Base-by-base conservation (phyloP, 2,888 invertebrate genomes). In the Hipparchia sbordonii region DNA sequence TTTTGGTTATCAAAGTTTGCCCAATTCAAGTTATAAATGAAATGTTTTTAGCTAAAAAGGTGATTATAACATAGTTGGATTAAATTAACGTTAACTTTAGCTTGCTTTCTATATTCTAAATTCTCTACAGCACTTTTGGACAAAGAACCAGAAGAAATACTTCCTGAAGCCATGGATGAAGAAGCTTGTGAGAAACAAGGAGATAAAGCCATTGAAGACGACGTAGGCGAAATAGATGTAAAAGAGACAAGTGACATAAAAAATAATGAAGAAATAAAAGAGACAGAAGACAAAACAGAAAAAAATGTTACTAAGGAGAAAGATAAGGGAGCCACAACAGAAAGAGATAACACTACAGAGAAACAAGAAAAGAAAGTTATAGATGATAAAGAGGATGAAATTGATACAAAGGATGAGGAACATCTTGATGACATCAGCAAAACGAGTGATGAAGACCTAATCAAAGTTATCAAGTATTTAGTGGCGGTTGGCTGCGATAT, bases 401-500 rank as follows among this genome's bases (percentile, higher is more conserved):
- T 75, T 48, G 78, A 77, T 9, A 71, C 78, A 61, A 76, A 76
- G 54, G 80, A 79, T n/a, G 79, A 75, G 12, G 78, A 79, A n/a
- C 9, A 77, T 1, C 70, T 72, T 9, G 78, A 77, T 52, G 76
- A 71, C 23, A 80, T 79, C 13, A 79, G 77, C 2, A 81, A 74
- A 4, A 80, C 70, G 12, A 87, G 80, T 7, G 87, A 89, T 1
- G 89, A 89, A 13, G 87, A 90, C 63, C 78, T 91, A 2, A 76
- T 91, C 71, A 92, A 88, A 77, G 88, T 90, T 54, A 95, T 96
- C 74, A 87, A 93, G 84, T 97, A 97, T 83, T 94, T 98, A 61
- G 94, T 98, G 65, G 96, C 96, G 79, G 96, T 96, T 70, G 97
- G 98, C 0, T 97, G 97, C 63, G 96, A 96, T 83, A 95, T 97